Base-by-base conservation (phyloP, 2,888 invertebrate species). In the Encarsia formosa region DNA sequence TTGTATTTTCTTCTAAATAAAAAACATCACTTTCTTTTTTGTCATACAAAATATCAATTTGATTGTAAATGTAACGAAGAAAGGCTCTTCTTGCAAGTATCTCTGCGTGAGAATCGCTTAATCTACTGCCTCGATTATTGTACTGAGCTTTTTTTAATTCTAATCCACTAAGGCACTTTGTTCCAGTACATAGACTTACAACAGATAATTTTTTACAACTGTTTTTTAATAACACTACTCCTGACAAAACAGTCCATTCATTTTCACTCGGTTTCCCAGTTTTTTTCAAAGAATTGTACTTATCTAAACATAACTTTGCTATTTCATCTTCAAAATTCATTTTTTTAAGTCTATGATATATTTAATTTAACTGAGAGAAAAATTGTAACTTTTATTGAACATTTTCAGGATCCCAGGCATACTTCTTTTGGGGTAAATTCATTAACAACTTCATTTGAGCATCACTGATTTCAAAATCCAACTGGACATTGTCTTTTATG, bases 41-140 rank as follows among this genome's bases (percentile, higher is more conserved):
- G 8, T 70, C 64, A 40, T 77, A 53, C 38, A 73, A 63, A 52
- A 71, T 69, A 8, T 75, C 66, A 18, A 88, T 74, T 65, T 89
- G 81, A 47, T 82, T 72, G 62, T 88, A 85, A 3, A 91, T 68
- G 69, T 88, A 95, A 54, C 87, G 76, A 19, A 93, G 62, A 65
- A 96, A 89, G 0, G 85, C 87, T 62, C 96, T 79, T 61, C 95
- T 79, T 5, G 91, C 87, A 44, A 95, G 76, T 20, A 94, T 81
- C 78, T 97, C 96, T 1, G 95, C 93, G 76, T 97, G 96, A 32
- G 90, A 91, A 72, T 97, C 96, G 69, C 90, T 90, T 13, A 97
- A 65, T 54, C 88, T 78, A 62, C 82, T 81, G 2, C 93, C 93
- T 23, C 69, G 70, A 2, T 76, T 65, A 46, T 83, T 84, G 76